Conservation (phyloP, 2,797 vertebrate species). For the Tangara arthus region DNA sequence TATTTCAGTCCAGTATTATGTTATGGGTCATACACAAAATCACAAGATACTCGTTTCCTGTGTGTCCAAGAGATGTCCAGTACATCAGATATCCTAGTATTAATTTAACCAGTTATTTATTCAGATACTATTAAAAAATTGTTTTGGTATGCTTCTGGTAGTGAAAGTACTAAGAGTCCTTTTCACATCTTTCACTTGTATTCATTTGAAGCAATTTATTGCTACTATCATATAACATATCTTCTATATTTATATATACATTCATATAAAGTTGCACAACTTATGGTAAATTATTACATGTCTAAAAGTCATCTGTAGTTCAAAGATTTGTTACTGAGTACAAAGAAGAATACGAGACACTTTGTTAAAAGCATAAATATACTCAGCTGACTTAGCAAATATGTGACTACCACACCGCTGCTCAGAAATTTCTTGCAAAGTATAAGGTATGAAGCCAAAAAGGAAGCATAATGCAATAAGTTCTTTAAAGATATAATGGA, state of each 20-base stretch:
- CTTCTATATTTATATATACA: neutral
- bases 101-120: constrained; percentile 13
- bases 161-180: neutral
- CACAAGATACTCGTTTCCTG: neutral
- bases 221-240: neutral
- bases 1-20: constrained; percentile 29
- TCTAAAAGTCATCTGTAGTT: neutral
- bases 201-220: neutral
- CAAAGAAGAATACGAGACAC: neutral
- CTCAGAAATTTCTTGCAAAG: constrained; percentile 38
- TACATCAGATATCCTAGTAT: neutral
- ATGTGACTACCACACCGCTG: constrained; percentile 18
- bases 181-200: neutral
- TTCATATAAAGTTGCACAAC: neutral
- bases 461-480: constrained; percentile 37
- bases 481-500: constrained; percentile 37
- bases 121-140: neutral
- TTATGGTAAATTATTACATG: neutral
- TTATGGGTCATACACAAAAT: neutral
- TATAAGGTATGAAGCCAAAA: constrained; percentile 51
- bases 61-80: neutral
- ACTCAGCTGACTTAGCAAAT: constrained; percentile 41
- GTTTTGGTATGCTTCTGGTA: neutral
- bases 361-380: constrained; percentile 32
- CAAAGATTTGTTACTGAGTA: neutral